Conservation (phyloP, 2,888 invertebrate genomes). For the Tachina lurida region DNA sequence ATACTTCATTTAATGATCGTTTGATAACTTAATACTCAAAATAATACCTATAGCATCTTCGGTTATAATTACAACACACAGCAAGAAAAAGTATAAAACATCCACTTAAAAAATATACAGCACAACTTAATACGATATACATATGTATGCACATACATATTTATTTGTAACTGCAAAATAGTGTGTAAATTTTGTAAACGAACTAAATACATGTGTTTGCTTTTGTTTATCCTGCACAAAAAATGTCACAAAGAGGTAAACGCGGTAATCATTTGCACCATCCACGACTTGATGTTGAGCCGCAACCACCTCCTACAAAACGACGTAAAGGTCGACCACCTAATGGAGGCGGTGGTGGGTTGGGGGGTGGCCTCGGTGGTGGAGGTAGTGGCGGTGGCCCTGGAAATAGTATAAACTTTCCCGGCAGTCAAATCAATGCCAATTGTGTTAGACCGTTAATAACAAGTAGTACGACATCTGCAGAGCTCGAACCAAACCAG, state of each 20-base stretch:
- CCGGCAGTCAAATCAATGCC: slow-evolving; percentile 39
- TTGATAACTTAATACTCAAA: slow-evolving; percentile 43
- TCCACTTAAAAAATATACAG: background rate
- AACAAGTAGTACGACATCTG: slow-evolving; percentile 39
- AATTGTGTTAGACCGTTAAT: slow-evolving; percentile 55
- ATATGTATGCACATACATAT: slow-evolving; percentile 6
- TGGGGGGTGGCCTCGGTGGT: slow-evolving; percentile 68
- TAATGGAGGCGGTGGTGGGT: slow-evolving; percentile 78
- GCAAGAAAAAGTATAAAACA: slow-evolving; percentile 38
- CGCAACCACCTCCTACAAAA: slow-evolving; percentile 87
- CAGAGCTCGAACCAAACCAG: slow-evolving; percentile 85
- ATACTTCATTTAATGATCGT: slow-evolving; percentile 20
- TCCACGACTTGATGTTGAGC: slow-evolving; percentile 82
- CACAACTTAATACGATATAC: background rate
- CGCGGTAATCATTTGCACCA: slow-evolving; percentile 86
- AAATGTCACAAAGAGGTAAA: slow-evolving; percentile 91
- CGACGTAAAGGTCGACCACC: slow-evolving; percentile 89
- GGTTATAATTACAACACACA: slow-evolving; percentile 42
- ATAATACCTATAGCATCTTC: slow-evolving; percentile 17
- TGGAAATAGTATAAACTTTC: slow-evolving; percentile 48
- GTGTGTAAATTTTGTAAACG: slow-evolving; percentile 58
- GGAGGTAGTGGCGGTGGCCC: slow-evolving; percentile 64
- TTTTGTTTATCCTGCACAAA: slow-evolving; percentile 77
- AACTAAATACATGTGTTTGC: slow-evolving; percentile 70
- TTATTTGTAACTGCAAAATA: slow-evolving; percentile 46